A percentile compares a stretch with the other conserved stretches of the same genome.
These are phyloP conservation scores for Romanogobio albipinnatus DNA, from an alignment of 2,113 vertebrate genomes.

Conservation along the genomic window DNA sequence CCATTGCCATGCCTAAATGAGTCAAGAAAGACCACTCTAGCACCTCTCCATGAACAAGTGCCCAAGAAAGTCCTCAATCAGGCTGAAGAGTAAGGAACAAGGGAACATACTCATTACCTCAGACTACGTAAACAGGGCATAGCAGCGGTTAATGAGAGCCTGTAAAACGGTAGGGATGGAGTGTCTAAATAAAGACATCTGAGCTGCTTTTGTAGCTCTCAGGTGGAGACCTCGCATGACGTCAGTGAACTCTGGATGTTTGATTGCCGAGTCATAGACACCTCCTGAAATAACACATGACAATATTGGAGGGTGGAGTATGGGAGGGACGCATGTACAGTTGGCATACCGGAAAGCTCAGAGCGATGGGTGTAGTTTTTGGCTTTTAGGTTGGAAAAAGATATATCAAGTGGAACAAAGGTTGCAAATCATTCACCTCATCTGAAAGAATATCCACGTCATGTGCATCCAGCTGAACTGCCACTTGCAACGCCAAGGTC, in stretches of 20 bases:
- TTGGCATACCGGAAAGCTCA: not conserved
- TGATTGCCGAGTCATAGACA: conserved; percentile 44
- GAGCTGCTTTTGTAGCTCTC: conserved; percentile 7
- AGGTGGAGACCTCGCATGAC: conserved; percentile 12
- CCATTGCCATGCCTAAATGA: not conserved
- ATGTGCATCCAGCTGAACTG: not conserved
- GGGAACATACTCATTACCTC: conserved; percentile 26
- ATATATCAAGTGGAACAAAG: not conserved
- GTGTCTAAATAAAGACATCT: conserved; percentile 13
- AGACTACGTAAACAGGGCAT: conserved; percentile 7
- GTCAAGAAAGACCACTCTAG: not conserved
- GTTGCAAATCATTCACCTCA: not conserved
- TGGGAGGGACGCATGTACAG: not conserved
- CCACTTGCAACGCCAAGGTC: not conserved
- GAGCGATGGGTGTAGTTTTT: not conserved
- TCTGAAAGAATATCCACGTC: not conserved
- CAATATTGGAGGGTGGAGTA: conserved; percentile 2
- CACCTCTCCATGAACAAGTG: not conserved
- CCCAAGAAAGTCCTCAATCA: not conserved
- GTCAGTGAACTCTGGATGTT: conserved; percentile 46
- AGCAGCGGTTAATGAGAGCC: conserved; percentile 36
- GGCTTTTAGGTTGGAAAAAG: not conserved
- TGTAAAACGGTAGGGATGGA: conserved; percentile 36
- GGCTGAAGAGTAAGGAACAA: conserved; percentile 7
- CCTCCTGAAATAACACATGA: conserved; percentile 37